Conservation (phyloP, 2,888 invertebrate genomes). For the Andrena hattorfiana region DNA sequence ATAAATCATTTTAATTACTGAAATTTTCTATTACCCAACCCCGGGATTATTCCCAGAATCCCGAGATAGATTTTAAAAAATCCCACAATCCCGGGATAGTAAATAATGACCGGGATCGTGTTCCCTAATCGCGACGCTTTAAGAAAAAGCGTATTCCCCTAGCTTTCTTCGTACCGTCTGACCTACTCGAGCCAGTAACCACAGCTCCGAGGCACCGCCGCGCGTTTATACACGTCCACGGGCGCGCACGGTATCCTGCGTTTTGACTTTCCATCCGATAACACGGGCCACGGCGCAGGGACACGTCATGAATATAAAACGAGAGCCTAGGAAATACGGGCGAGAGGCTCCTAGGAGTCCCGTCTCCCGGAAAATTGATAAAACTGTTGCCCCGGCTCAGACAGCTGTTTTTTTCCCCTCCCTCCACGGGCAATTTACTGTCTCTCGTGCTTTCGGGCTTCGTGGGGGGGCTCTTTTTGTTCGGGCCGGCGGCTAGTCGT, state of each 20-base stretch:
- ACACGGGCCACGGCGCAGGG: conserved; percentile 30
- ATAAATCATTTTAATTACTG: too few relatives aligned
- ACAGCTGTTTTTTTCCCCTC: not conserved
- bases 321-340: conserved; percentile 36
- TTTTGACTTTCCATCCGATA: conserved; percentile 47
- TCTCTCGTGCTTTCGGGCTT: not conserved
- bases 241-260: not conserved
- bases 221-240: not conserved
- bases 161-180: too few relatives aligned
- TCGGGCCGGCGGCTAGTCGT: not conserved
- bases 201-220: too few relatives aligned
- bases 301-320: conserved; percentile 58
- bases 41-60: too few relatives aligned
- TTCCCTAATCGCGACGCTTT: too few relatives aligned
- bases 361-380: conserved; percentile 41
- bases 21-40: too few relatives aligned
- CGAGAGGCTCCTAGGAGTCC: conserved; percentile 27
- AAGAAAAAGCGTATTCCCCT: too few relatives aligned
- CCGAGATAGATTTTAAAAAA: too few relatives aligned
- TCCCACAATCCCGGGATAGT: too few relatives aligned
- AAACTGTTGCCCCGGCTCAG: conserved; percentile 24
- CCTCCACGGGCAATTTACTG: conserved; percentile 28
- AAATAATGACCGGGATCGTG: too few relatives aligned
- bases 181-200: too few relatives aligned
- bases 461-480: conserved; percentile 1